phyloP scores from a whole-genome alignment of 2,113 vertebrate genomes.

The Sterrhoptilus dennistouni region DNA sequence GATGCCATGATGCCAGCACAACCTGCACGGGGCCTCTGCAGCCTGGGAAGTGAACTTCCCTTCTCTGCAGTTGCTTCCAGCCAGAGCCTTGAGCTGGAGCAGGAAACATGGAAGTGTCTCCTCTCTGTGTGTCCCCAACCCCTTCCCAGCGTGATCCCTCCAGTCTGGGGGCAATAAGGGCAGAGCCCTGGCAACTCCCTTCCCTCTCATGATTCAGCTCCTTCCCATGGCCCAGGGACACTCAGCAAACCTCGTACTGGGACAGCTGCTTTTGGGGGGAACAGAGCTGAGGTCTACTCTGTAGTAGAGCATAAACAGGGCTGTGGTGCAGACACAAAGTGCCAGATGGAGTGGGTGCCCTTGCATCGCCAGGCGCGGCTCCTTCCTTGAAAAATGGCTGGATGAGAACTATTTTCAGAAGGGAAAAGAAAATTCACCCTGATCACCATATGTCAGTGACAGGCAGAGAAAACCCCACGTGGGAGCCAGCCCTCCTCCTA shows the following conservation, averaged over 20 bases:
- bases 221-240: background rate
- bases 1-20: background rate
- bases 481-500: background rate
- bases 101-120: background rate
- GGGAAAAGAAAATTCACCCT: background rate
- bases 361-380: fast-evolving
- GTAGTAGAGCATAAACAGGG: background rate
- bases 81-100: background rate
- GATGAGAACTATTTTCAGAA: background rate
- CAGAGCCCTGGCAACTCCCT: background rate
- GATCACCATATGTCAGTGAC: background rate
- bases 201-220: background rate
- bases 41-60: background rate
- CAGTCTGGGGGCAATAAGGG: background rate
- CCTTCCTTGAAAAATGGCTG: background rate
- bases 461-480: background rate
- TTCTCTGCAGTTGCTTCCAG: background rate
- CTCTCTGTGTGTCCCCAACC: background rate
- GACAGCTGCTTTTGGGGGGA: background rate
- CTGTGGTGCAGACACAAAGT: background rate
- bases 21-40: background rate
- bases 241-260: background rate
- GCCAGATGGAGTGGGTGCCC: background rate
- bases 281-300: background rate
- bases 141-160: background rate